phyloP scores from a whole-genome alignment of 2,113 vertebrate species.

The Anser brachyrhynchus region DNA sequence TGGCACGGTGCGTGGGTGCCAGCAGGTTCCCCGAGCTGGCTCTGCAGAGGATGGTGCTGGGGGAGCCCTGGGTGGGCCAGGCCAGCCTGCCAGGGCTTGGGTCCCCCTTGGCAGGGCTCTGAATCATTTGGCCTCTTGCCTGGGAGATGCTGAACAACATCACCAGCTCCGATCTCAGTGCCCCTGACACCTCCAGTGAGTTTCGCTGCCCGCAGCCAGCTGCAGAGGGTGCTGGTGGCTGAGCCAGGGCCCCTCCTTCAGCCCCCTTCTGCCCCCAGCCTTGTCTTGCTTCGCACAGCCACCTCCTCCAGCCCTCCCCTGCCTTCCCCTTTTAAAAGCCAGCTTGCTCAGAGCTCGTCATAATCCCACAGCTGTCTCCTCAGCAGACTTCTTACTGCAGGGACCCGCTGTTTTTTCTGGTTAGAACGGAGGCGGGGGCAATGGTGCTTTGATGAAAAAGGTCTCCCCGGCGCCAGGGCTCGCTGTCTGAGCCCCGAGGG shows the following conservation, averaged over 20 bases:
- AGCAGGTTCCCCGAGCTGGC: neutral
- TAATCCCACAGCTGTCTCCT: rapidly evolving
- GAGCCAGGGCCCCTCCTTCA: neutral
- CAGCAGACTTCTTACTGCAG: neutral
- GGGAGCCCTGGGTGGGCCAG: rapidly evolving
- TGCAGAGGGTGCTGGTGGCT: neutral
- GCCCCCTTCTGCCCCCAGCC: neutral
- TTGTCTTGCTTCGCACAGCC: neutral
- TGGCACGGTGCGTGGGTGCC: too few relatives aligned
- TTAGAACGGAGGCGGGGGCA: neutral
- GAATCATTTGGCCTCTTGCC: neutral
- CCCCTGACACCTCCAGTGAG: neutral
- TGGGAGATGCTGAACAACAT: neutral
- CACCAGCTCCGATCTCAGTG: neutral
- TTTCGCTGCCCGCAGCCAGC: neutral
- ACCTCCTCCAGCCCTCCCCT: neutral
- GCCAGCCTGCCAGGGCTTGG: too few relatives aligned
- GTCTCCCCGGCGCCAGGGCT: neutral
- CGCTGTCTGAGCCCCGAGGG: rapidly evolving
- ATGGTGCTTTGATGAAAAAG: neutral
- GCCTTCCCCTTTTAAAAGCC: rapidly evolving
- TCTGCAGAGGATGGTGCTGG: neutral
- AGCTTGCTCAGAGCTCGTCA: neutral
- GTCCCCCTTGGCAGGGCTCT: rapidly evolving
- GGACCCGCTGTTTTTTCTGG: neutral